Evolutionary conservation across 2,113 vertebrate genomes (phyloP), one percentile per base, ranked within the genome.

Genomic region (Acrocephalus arundinaceus): DNA sequence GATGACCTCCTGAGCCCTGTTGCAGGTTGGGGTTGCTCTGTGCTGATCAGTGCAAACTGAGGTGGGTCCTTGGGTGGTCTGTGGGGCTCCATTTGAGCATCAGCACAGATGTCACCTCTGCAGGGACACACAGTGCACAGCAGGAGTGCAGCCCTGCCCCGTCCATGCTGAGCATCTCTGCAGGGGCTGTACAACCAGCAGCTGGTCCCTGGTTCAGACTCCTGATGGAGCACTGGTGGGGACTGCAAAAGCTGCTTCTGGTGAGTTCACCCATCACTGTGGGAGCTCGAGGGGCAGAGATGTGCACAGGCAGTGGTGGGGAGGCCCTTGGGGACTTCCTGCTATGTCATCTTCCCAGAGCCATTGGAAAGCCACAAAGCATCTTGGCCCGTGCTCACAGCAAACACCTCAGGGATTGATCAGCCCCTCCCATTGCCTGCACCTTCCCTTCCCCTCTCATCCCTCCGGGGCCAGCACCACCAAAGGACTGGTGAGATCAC

Each of bases 161-260:
- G 0, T 66, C n/a, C 6, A 0, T 18, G 55, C 41, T 0, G 0
- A 54, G 16, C 7, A 3, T 52, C 49, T 57, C 33, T 24, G 51
- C 52, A 19, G 30, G 12, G 7, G 39, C 37, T 57, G 49, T 18
- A 19, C 59, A 24, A 9, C 15, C 8, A 9, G 45, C 41, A 78
- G 45, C 72, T 8, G 8, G 4, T 43, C 43, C 63, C 24, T 33
- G 13, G 15, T 39, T 68, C 67, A 68, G 33, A 24, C 0, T 9
- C 15, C 4, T 0, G 2, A 7, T 6, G n/a, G n/a, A 11, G 28
- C 54, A 66, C 51, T 0, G 0, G 2, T n/a, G 63, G 7, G 35
- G 24, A 70, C 6, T 15, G 33, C 33, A 22, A 58, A 35, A 16
- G 41, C 52, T 68, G 39, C 8, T 19, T 27, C 12, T 57, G 80